Evolutionary conservation across 53 echinoderm and acorn worm species (phyloP), one percentile per base, ranked within the genome.

Genomic region (Paracentrotus lividus): DNA sequence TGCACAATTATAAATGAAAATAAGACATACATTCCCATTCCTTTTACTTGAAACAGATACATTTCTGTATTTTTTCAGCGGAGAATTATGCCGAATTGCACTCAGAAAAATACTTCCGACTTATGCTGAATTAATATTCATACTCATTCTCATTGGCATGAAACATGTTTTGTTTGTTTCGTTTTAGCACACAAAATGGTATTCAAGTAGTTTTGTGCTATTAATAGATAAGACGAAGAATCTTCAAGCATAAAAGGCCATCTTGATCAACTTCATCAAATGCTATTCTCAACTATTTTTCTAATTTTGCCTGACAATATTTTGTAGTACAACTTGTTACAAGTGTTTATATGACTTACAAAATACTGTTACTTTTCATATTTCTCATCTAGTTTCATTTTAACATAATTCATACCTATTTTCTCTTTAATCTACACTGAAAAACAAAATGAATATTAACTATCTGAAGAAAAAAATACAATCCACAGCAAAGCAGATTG

Each of bases 1-100:
- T 85, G 85, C 85, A 85, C 85, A 85, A 85, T 49, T 85, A 85
- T 49, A 27, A 85, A 85, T 85, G 16, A 49, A 85, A 85, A 85
- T 49, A 14, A 72, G 72, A 72, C 40, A 20, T 32, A 72, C 36
- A 40, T 72, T 36, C 40, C 18, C 21, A 18, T 72, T 72, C 72
- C 29, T 40, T 40, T 18, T 72, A 36, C 36, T 36, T 21, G 5
- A 20, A 36, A 72, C 40, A 36, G 72, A 7, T 18, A 16, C 21
- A 36, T 72, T 14, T 34, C 32, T 7, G 40, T 40, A 32, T 72
- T 36, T 40, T 72, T 72, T 72, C 40, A 40, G 72, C 40, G 40
- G 72, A 72, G 16, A 40, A 72, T 20, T 38, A 72, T 36, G 72
- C 72, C 36, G 12, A 32, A 72, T 72, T 72, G 72, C 72, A 72